Percentiles rank a stretch among this genome's conserved stretches.
Evolutionary conservation across 2,888 invertebrate species (phyloP).

Genomic region (Notodonta dromedarius): DNA sequence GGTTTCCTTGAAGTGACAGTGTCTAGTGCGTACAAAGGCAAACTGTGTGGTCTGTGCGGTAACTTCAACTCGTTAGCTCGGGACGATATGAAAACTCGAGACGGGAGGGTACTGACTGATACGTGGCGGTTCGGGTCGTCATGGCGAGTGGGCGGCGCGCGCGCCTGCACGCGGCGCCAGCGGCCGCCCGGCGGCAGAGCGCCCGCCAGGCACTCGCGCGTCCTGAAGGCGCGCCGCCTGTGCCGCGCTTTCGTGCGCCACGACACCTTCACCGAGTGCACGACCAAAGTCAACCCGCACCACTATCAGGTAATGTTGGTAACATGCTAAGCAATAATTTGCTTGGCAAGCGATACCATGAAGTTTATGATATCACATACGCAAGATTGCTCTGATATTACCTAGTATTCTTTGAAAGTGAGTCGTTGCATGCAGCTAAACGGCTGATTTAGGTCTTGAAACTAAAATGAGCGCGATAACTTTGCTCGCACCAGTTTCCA

Average conservation of each 20-base stretch:
- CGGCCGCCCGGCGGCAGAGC: conserved; percentile 73
- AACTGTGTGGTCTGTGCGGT: conserved; percentile 96
- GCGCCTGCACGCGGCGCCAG: conserved; percentile 87
- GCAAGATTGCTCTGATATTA: too few relatives aligned
- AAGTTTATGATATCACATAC: too few relatives aligned
- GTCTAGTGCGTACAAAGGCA: conserved; percentile 88
- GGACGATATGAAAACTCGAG: conserved; percentile 92
- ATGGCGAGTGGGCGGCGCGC: conserved; percentile 94
- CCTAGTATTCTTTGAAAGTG: too few relatives aligned
- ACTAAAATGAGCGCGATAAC: too few relatives aligned
- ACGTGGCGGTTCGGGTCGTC: conserved; percentile 91
- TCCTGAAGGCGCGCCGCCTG: conserved; percentile 71
- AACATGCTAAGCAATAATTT: not conserved
- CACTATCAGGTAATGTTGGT: conserved; percentile 86
- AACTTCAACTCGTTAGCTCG: conserved; percentile 95
- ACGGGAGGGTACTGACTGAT: conserved; percentile 87
- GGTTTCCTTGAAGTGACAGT: conserved; percentile 96
- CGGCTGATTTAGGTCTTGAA: too few relatives aligned
- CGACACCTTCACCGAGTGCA: conserved; percentile 89
- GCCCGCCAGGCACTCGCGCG: conserved; percentile 76
- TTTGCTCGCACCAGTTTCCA: too few relatives aligned
- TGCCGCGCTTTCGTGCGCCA: conserved; percentile 81
- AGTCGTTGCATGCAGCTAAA: too few relatives aligned
- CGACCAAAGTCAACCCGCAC: conserved; percentile 90
- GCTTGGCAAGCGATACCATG: too few relatives aligned